A percentile compares a stretch with the other conserved stretches of the same genome.
Evolutionary conservation across 2,113 vertebrate species (phyloP).

Genomic region (Tor tambroides): DNA sequence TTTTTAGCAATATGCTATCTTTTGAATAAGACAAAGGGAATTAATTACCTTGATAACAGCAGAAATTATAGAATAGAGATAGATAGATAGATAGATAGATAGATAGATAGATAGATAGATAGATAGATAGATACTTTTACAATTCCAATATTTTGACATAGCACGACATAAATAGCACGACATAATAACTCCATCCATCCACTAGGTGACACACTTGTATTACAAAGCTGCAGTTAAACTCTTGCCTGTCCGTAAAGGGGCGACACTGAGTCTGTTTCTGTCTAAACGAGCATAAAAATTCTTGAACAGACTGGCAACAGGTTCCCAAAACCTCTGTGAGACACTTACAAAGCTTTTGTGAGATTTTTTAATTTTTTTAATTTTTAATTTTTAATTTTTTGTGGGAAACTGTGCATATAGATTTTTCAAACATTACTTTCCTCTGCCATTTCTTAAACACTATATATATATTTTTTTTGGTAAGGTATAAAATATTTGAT

Average conservation of each 20-base stretch:
- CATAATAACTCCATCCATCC: slow-evolving; percentile 59
- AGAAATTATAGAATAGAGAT: neutral
- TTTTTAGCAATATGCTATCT: neutral
- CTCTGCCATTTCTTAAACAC: too few species aligned
- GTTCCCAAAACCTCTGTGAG: neutral
- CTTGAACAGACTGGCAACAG: neutral
- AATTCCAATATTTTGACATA: neutral
- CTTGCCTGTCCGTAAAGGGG: slow-evolving; percentile 18
- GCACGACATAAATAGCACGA: neutral
- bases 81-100: slow-evolving; percentile 11
- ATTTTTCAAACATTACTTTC: neutral
- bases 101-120: slow-evolving; percentile 4
- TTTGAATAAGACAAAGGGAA: too few species aligned
- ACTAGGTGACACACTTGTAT: slow-evolving; percentile 85
- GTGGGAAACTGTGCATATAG: neutral
- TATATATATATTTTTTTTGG: too few species aligned
- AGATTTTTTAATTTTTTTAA: neutral
- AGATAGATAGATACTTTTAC: neutral
- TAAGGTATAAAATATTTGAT: too few species aligned
- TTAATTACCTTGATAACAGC: neutral
- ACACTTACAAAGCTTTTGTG: neutral
- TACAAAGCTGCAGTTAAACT: slow-evolving; percentile 59
- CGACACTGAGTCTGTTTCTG: neutral
- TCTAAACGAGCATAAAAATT: neutral
- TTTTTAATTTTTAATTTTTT: too few species aligned